Percentiles rank a stretch among this genome's conserved stretches.
Evolutionary conservation across 2,113 vertebrate genomes (phyloP).

Genomic region (Corythaixoides concolor): DNA sequence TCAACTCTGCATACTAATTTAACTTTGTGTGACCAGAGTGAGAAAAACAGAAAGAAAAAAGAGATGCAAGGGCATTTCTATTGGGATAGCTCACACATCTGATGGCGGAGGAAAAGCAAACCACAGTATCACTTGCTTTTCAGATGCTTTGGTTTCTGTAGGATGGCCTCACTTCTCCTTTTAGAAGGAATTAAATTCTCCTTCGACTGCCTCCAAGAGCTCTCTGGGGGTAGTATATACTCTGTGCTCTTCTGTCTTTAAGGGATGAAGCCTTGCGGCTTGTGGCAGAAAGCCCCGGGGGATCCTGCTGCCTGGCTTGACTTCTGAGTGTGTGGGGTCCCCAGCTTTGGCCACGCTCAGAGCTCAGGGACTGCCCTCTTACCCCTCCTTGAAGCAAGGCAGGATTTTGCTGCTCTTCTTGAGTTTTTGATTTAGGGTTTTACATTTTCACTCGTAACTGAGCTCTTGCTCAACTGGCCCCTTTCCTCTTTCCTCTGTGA

Average conservation of each 20-base stretch:
- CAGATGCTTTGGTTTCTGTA: neutral
- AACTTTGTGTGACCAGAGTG: neutral
- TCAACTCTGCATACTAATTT: slow-evolving; percentile 5
- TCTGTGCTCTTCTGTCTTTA: neutral
- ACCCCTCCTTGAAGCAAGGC: neutral
- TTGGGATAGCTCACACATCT: neutral
- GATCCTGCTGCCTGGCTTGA: accelerated
- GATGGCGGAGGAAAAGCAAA: neutral
- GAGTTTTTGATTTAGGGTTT: neutral
- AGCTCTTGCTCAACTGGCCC: neutral
- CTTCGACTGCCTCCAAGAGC: neutral
- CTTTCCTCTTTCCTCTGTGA: neutral
- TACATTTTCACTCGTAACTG: neutral
- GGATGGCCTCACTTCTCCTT: neutral
- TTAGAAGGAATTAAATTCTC: neutral
- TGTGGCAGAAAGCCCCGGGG: neutral
- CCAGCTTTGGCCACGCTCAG: accelerated
- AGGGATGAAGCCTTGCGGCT: neutral
- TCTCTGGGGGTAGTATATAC: neutral
- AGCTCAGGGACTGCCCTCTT: neutral
- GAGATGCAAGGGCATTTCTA: neutral
- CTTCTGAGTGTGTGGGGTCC: accelerated
- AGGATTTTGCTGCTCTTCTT: neutral
- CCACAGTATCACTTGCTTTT: neutral
- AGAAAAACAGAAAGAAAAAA: neutral